These are phyloP conservation scores for Erethizon dorsatum DNA, from an alignment of 2,797 vertebrate genomes.

Conservation along the genomic window DNA sequence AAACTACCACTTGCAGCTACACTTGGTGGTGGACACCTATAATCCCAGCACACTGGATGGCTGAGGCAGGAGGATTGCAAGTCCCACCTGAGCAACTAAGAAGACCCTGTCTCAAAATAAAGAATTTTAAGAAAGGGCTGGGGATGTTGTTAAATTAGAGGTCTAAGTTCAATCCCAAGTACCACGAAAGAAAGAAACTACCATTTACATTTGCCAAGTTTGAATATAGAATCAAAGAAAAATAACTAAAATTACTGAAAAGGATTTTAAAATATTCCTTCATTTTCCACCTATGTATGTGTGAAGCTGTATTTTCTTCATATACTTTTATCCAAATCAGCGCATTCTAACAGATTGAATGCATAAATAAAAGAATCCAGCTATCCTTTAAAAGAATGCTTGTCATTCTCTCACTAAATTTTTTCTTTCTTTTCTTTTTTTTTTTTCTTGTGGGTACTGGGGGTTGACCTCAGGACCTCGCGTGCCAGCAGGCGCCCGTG, in stretches of 20 bases:
- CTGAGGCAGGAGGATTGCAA: background rate
- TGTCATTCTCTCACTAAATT: background rate
- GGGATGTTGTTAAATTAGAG: background rate
- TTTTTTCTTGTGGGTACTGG: too few relatives aligned
- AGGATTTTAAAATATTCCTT: background rate
- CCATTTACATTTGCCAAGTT: conserved; percentile 2
- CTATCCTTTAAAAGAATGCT: background rate
- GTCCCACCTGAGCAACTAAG: background rate
- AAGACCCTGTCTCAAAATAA: background rate
- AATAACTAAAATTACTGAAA: conserved; percentile 12
- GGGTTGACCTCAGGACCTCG: too few relatives aligned
- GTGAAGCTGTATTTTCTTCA: background rate
- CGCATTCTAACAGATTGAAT: background rate
- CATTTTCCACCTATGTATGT: background rate
- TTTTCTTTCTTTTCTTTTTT: too few relatives aligned
- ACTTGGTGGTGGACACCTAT: background rate
- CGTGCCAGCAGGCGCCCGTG: too few relatives aligned
- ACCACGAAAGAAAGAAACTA: background rate
- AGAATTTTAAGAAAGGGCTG: background rate
- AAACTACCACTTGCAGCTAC: background rate
- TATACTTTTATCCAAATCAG: conserved; percentile 11
- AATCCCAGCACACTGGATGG: background rate
- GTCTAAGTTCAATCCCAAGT: background rate
- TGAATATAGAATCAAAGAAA: background rate
- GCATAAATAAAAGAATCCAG: background rate